A percentile compares a stretch with the other conserved stretches of the same genome.
Conservation (phyloP, 1,140 invertebrate species). For the Drosophila ercepeae region DNA sequence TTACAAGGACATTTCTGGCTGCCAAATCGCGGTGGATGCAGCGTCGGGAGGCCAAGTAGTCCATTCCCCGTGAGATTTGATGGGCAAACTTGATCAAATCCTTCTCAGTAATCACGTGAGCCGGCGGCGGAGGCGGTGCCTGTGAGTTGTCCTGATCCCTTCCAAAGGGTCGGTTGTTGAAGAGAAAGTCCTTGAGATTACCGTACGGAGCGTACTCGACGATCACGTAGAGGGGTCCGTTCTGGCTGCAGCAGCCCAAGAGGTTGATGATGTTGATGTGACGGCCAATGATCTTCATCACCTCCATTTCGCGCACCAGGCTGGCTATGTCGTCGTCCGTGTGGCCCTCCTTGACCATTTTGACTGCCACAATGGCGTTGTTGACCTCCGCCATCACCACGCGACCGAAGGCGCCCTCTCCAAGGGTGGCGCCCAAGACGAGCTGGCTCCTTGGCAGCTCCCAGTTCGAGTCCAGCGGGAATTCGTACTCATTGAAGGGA, state of each 20-base stretch:
- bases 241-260: constrained; percentile 97
- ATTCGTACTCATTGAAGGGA: constrained; percentile 94
- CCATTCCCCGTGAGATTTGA: constrained; percentile 98
- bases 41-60: constrained; percentile 96
- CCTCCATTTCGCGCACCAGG: constrained; percentile 98
- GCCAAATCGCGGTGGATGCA: constrained; percentile 99
- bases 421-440: constrained; percentile 91
- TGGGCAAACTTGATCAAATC: constrained; percentile 98
- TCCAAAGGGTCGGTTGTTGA: constrained; percentile 89
- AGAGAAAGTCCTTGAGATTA: constrained; percentile 96
- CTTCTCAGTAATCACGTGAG: constrained; percentile 93
- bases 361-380: constrained; percentile 97
- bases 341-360: constrained; percentile 99
- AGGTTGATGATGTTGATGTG: constrained; percentile 99
- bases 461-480: constrained; percentile 96
- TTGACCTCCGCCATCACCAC: constrained; percentile 94
- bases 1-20: constrained; percentile 97
- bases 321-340: constrained; percentile 99
- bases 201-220: constrained; percentile 98
- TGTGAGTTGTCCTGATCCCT: constrained; percentile 84
- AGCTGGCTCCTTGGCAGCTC: constrained; percentile 93
- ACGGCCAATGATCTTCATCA: constrained; percentile 99
- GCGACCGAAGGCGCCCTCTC: constrained; percentile 97
- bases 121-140: constrained; percentile 83
- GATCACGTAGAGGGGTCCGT: constrained; percentile 96